Base-by-base conservation (phyloP, 2,888 invertebrate species). In the Apodemia duryi region DNA sequence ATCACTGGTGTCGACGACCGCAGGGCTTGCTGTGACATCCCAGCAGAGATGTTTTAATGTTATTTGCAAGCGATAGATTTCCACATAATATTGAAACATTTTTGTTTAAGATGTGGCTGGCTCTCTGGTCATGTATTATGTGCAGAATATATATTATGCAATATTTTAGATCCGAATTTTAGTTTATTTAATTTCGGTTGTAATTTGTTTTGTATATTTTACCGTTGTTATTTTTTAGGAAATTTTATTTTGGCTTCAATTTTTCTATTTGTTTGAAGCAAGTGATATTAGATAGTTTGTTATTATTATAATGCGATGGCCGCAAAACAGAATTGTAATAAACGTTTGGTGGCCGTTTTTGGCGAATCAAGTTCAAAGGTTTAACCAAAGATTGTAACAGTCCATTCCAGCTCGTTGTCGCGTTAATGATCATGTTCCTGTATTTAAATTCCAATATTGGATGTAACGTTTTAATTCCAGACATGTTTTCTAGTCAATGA, bases 401-500 rank as follows among this genome's bases (percentile, higher is more conserved):
- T 83, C 79, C 86, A 86, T 85, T 85, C 86, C 87, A 79, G 68
- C 63, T 32, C 63, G 65, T 69, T 73, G 75, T 71, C 70, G 71
- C 72, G 70, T 72, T 70, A 73, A 63, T 66, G 74, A 77, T 74
- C 78, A 77, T 79, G 84, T 84, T 83, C 83, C 85, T 83, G 76
- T 77, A 77, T 73, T 74, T 76, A 71, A 78, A 76, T 65, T 57
- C 57, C 57, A 78, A 6, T 49, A 49, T 80, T 76, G 76, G 73
- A 78, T 75, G 75, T 77, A 77, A 72, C 72, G 65, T 72, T 77
- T 77, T 78, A 80, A 81, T 82, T 82, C 82, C 81, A 84, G 84
- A 84, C 84, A 84, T 81, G 79, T 82, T 85, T 82, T 90, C 90
- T 91, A 91, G 90, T 91, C 90, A 91, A 85, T 82, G 83, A 80